Conservation (phyloP, 2,888 invertebrate species). For the Listrodromus nycthemerus region DNA sequence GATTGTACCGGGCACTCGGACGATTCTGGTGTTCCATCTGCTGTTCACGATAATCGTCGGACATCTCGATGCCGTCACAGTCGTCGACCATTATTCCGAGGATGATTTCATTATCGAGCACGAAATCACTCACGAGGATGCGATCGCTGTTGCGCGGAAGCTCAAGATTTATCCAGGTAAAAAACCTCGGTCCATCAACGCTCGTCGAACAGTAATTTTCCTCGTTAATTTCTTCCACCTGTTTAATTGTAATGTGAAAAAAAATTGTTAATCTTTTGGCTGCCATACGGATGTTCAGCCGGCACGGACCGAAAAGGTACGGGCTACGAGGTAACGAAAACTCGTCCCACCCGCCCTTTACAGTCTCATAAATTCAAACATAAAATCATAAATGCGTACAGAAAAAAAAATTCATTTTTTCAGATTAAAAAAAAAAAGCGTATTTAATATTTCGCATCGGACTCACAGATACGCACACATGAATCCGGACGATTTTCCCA, state of each 20-base stretch:
- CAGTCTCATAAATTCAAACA: conserved; percentile 9
- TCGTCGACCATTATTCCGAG: conserved; percentile 79
- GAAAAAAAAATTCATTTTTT: too few species aligned
- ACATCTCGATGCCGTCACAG: conserved; percentile 76
- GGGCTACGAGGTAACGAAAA: conserved; percentile 57
- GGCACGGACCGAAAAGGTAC: conserved; percentile 73
- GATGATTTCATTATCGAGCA: conserved; percentile 89
- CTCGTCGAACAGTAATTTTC: neutral
- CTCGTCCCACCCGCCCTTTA: conserved; percentile 48
- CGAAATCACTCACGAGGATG: conserved; percentile 87
- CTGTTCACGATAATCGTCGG: conserved; percentile 72
- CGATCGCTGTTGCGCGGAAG: conserved; percentile 86
- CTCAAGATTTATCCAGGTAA: conserved; percentile 85
- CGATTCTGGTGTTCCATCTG: conserved; percentile 70
- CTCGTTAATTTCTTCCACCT: conserved; percentile 44
- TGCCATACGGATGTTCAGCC: conserved; percentile 57
- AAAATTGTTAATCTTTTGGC: conserved; percentile 52
- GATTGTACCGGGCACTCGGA: conserved; percentile 73
- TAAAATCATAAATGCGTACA: neutral
- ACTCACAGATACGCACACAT: too few species aligned
- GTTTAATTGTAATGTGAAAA: neutral
- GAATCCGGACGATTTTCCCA: too few species aligned
- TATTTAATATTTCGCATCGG: too few species aligned
- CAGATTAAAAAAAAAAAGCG: too few species aligned
- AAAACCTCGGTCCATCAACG: neutral